A percentile compares a stretch with the other conserved stretches of the same genome.
Conservation (phyloP, 37 sponge, comb jelly and placozoan species). For the Ephydatia muelleri region DNA sequence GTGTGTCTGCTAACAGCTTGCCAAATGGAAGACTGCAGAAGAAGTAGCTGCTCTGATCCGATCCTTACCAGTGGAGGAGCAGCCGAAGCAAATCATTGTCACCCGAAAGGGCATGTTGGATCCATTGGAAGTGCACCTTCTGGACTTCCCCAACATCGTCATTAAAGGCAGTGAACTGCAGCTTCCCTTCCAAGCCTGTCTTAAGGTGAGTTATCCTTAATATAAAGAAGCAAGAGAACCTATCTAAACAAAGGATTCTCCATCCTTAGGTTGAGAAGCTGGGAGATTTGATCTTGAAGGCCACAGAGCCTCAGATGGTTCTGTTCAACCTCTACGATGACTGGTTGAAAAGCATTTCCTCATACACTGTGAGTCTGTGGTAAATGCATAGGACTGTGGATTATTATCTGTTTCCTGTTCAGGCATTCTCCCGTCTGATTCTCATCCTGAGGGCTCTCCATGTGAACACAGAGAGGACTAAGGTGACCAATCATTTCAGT, state of each 20-base stretch:
- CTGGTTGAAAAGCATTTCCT: constrained; percentile 99
- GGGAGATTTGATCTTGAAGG: constrained; percentile 97
- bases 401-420: background rate
- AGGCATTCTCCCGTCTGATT: constrained; percentile 97
- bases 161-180: constrained; percentile 99
- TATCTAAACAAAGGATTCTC: background rate
- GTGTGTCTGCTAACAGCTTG: constrained; percentile 61
- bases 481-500: constrained; percentile 39
- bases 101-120: constrained; percentile 99
- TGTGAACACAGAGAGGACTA: constrained; percentile 96
- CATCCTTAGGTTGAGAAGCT: constrained; percentile 88
- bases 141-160: constrained; percentile 99
- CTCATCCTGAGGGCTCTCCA: constrained; percentile 98
- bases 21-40: constrained; percentile 99
- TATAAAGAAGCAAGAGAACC: background rate
- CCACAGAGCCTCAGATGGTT: constrained; percentile 99
- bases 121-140: constrained; percentile 96
- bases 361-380: constrained; percentile 86
- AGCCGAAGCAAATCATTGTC: constrained; percentile 99
- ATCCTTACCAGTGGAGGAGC: constrained; percentile 99
- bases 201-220: constrained; percentile 63
- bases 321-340: constrained; percentile 99
- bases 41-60: constrained; percentile 99
- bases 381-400: background rate
- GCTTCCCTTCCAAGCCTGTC: constrained; percentile 99